These are phyloP conservation scores for Agrochola litura DNA, from an alignment of 2,888 invertebrate species.

Conservation along the genomic window DNA sequence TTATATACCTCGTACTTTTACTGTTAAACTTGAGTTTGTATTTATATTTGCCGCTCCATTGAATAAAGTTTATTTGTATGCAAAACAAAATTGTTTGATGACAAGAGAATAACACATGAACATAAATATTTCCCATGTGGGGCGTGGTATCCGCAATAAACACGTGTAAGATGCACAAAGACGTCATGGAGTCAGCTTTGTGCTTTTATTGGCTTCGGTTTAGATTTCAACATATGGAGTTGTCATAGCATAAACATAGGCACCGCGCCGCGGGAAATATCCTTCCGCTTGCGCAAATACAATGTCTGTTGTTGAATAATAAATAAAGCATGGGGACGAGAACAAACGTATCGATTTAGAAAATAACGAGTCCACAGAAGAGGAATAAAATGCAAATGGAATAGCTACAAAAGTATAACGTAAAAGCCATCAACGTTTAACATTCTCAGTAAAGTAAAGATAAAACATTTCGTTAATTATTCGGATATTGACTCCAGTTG, in stretches of 20 bases:
- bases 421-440: conserved; percentile 10
- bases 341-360: conserved; percentile 46
- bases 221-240: conserved; percentile 57
- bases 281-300: conserved; percentile 70
- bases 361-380: conserved; percentile 30
- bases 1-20: conserved; percentile 8
- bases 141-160: conserved; percentile 73
- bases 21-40: conserved; percentile 7
- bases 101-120: conserved; percentile 44
- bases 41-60: conserved; percentile 15
- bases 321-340: conserved; percentile 43
- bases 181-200: conserved; percentile 70
- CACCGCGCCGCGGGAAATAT: conserved; percentile 66
- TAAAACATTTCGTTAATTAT: conserved; percentile 28
- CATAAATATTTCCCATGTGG: conserved; percentile 66
- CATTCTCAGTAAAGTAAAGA: conserved; percentile 20
- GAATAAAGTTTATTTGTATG: conserved; percentile 32
- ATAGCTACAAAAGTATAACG: conserved; percentile 2
- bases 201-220: conserved; percentile 72
- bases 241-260: conserved; percentile 65
- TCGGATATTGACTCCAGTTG: conserved; percentile 33
- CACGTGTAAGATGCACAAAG: conserved; percentile 67
- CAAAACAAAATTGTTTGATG: conserved; percentile 33
- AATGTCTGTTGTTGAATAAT: conserved; percentile 57
- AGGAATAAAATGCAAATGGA: conserved; percentile 34